Conservation (phyloP, 1,140 invertebrate species). For the Rhagoletis pomonella region DNA sequence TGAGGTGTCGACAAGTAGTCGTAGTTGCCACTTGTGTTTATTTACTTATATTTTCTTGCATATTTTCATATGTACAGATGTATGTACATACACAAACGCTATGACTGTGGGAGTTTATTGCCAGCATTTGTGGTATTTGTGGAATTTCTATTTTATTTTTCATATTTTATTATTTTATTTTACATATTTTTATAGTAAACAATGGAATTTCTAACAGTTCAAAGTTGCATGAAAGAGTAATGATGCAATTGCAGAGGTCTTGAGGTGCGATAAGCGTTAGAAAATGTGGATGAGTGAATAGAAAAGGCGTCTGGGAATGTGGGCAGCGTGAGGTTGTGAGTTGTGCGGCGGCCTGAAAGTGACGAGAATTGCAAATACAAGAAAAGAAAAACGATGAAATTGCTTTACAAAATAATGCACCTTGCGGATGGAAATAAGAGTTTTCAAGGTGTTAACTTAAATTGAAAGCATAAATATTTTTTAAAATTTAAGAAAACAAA, state of each 20-base stretch:
- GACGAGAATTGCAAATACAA: background rate
- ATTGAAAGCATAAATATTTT: no score
- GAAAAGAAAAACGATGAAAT: background rate
- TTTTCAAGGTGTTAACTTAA: no score
- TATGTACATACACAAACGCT: background rate
- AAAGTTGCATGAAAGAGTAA: slow-evolving; percentile 45
- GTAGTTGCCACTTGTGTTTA: slow-evolving; percentile 1
- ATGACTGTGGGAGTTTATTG: background rate
- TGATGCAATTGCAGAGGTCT: background rate
- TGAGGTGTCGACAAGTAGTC: slow-evolving; percentile 17
- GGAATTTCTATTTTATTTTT: background rate
- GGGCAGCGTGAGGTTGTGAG: background rate
- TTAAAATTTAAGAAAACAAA: no score
- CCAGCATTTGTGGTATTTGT: background rate
- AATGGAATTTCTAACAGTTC: slow-evolving; percentile 25
- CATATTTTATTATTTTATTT: no score
- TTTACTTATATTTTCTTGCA: background rate
- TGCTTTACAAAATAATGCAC: background rate
- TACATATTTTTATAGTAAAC: background rate
- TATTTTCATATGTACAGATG: background rate
- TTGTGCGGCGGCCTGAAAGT: background rate
- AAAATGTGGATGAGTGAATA: background rate
- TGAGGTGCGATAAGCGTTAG: background rate
- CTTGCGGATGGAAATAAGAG: background rate
- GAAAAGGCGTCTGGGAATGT: background rate